Evolutionary conservation across 2,797 vertebrate genomes (phyloP).

Genomic region (Hydrolagus colliei): DNA sequence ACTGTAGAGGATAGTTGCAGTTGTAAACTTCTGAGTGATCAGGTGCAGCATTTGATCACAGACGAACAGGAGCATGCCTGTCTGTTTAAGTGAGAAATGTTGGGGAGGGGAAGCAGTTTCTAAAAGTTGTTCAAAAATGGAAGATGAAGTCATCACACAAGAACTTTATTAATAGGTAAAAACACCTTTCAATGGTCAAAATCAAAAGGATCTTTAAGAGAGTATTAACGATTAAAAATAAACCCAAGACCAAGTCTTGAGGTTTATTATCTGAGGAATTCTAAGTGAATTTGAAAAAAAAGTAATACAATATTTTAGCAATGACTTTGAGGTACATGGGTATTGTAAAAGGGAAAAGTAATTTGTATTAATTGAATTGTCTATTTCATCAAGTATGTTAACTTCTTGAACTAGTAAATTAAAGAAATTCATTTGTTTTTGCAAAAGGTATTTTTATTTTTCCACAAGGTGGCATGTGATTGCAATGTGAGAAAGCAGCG

Average conservation of each 20-base stretch:
- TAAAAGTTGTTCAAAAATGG: no score
- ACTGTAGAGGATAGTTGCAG: no score
- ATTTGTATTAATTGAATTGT: background rate
- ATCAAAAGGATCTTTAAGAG: background rate
- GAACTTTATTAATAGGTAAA: no score
- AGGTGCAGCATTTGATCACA: no score
- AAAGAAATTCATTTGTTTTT: background rate
- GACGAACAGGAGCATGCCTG: no score
- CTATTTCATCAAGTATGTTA: background rate
- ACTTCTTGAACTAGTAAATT: background rate
- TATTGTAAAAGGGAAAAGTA: background rate
- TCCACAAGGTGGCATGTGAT: slow-evolving; percentile 27
- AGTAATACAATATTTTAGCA: background rate
- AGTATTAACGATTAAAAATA: background rate
- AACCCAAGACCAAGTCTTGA: background rate
- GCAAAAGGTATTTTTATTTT: background rate
- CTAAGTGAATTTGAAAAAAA: background rate
- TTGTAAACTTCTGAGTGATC: no score
- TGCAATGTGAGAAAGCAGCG: background rate
- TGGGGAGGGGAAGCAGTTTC: no score
- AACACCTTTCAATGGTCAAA: no score
- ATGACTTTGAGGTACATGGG: background rate
- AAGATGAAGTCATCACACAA: no score
- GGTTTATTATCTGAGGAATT: background rate
- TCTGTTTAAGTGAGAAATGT: no score